Base-by-base conservation (phyloP, 1,140 invertebrate genomes). In the Caenorhabditis brenneri region DNA sequence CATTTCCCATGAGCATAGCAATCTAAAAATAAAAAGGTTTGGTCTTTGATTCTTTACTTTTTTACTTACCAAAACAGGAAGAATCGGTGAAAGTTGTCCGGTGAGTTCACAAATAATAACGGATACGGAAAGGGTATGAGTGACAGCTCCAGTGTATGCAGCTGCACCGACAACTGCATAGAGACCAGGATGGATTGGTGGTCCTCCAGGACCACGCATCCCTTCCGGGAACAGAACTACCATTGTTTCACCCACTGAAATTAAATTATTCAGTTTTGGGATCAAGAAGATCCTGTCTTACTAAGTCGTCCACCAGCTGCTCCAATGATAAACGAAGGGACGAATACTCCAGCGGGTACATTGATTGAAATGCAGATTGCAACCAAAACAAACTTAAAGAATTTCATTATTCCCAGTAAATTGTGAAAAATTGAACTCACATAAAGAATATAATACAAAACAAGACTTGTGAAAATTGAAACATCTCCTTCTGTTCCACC, bases 21-120 rank as follows among this genome's bases (percentile, higher is more conserved):
- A 97, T 95, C 91, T 91, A 80, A 85, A 87, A 60, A 55, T 7
- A 27, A 3, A 2, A 29, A 55, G 16, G 5, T 49, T 39, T 10
- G 4, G 33, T 19, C 39, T 51, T 22, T 49, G 49, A n/a, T 65
- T 39, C 12, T 29, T 53, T 22, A 53, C n/a, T 48, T n/a, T 46
- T 31, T n/a, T 12, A 24, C 82, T 29, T 88, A 93, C 92, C 94
- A 98, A 97, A 79, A 97, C 95, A 0, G 97, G 97, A 48, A 99
- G 94, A 39, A 98, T 94, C 88, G 98, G 96, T 9, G 95, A 96
- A 87, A 98, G 97, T 92, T 98, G 96, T 74, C 96, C 96, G 2
- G 97, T 99, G 94, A 99, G 95, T 92, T 99, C 97, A 91, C 97
- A 97, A 39, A 97, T 95, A 85, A 99, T 98, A 53, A 99, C 96